Evolutionary conservation across 2,113 vertebrate genomes (phyloP).

Genomic region (Nyctibius bracteatus): DNA sequence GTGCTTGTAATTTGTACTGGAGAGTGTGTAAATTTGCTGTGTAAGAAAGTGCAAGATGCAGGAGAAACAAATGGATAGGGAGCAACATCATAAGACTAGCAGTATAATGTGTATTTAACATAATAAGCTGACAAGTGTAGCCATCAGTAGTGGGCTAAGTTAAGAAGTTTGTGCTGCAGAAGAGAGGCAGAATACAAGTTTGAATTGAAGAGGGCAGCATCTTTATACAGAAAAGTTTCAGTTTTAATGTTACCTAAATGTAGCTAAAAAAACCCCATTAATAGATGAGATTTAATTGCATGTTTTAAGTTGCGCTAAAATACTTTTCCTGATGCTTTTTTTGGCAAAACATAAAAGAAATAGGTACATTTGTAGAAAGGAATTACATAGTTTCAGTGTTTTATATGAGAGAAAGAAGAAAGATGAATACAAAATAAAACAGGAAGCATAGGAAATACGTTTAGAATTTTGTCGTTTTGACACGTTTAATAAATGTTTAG

Average conservation of each 20-base stretch:
- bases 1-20: background rate
- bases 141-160: background rate
- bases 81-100: background rate
- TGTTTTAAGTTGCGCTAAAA: background rate
- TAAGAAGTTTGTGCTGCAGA: background rate
- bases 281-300: background rate
- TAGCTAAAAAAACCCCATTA: background rate
- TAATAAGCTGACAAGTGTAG: background rate
- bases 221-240: background rate
- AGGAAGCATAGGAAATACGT: background rate
- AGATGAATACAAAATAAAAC: background rate
- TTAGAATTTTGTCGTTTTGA: background rate
- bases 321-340: background rate
- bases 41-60: background rate
- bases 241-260: background rate
- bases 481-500: fast-evolving
- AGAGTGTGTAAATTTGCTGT: background rate
- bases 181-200: background rate
- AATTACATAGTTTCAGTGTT: background rate
- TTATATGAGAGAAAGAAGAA: background rate
- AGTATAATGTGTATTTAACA: background rate
- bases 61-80: background rate
- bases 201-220: background rate
- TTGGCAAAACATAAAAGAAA: background rate
- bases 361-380: background rate